These are phyloP conservation scores for Muraenolepis orangiensis DNA, from an alignment of 2,797 vertebrate species.

Conservation along the genomic window DNA sequence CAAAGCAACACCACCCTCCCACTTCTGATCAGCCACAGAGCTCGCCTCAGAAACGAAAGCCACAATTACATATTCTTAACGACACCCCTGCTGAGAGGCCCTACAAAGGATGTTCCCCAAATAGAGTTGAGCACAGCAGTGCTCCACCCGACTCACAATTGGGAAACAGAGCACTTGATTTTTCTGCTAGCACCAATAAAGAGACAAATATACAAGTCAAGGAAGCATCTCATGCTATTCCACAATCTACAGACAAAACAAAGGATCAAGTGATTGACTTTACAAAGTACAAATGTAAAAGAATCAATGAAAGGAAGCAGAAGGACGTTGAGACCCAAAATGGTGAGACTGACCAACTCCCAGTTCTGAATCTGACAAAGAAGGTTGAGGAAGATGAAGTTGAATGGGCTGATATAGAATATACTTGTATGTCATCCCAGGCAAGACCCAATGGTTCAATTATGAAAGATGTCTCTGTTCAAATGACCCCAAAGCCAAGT, in stretches of 20 bases:
- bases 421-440: conserved; percentile 17
- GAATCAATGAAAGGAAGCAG: conserved; percentile 49
- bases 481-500: conserved; percentile 18
- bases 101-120: conserved; percentile 56
- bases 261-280: conserved; percentile 62
- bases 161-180: conserved; percentile 67
- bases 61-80: conserved; percentile 64
- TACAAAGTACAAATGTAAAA: conserved; percentile 68
- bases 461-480: conserved; percentile 26
- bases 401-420: conserved; percentile 37
- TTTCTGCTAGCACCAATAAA: conserved; percentile 52
- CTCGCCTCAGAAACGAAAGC: conserved; percentile 24
- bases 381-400: conserved; percentile 50
- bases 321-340: conserved; percentile 15
- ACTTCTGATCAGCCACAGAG: conserved; percentile 32
- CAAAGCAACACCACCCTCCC: conserved; percentile 11
- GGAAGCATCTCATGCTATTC: background rate
- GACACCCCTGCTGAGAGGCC: conserved; percentile 32
- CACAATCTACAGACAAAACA: conserved; percentile 23
- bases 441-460: conserved; percentile 19
- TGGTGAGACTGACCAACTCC: conserved; percentile 18
- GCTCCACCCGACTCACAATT: conserved; percentile 32
- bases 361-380: conserved; percentile 67
- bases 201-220: conserved; percentile 34
- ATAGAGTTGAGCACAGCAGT: conserved; percentile 36